These are phyloP conservation scores for Prenolepis imparis DNA, from an alignment of 2,888 invertebrate species.

Conservation along the genomic window DNA sequence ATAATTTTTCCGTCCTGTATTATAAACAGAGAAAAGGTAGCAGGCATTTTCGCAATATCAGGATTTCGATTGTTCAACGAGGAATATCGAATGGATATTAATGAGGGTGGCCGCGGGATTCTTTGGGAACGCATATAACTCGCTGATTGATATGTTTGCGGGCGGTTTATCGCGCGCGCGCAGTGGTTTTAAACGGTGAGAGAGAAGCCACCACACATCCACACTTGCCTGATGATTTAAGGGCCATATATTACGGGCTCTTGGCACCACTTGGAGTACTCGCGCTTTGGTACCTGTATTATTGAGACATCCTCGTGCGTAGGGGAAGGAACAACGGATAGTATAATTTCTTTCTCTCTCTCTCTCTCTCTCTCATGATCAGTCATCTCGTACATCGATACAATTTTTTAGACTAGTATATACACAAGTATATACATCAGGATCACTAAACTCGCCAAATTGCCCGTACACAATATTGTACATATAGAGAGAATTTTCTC, in stretches of 20 bases:
- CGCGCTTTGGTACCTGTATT: constrained; percentile 78
- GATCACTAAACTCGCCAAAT: neutral
- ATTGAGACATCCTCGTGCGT: constrained; percentile 79
- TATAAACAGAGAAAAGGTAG: neutral
- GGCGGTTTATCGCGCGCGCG: constrained; percentile 81
- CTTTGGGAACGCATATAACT: constrained; percentile 49
- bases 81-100: constrained; percentile 23
- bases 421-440: neutral
- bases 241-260: constrained; percentile 85
- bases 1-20: neutral
- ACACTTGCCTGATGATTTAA: constrained; percentile 84
- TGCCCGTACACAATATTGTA: neutral
- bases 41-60: neutral
- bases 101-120: constrained; percentile 36
- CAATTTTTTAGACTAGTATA: constrained; percentile 28
- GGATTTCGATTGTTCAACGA: neutral
- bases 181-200: constrained; percentile 78
- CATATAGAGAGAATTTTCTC: no score
- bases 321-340: constrained; percentile 52
- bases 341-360: constrained; percentile 8
- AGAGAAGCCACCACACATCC: constrained; percentile 81
- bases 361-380: constrained; percentile 18
- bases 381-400: neutral
- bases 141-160: constrained; percentile 85
- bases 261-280: constrained; percentile 81